Evolutionary conservation across 2,797 vertebrate species (phyloP).

Genomic region (Falco concolor): DNA sequence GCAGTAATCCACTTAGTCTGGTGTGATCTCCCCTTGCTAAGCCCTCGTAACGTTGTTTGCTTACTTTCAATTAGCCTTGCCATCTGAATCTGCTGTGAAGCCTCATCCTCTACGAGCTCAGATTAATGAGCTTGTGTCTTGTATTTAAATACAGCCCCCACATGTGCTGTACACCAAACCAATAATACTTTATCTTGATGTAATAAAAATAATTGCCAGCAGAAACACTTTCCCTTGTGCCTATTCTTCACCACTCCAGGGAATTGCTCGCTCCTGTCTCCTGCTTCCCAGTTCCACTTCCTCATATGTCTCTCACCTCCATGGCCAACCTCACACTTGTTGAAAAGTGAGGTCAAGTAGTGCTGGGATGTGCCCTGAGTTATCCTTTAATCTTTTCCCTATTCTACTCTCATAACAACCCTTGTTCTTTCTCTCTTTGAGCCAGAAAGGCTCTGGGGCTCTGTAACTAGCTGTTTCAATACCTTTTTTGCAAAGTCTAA

Average conservation of each 20-base stretch:
- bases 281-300: rapidly evolving
- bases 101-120: background rate
- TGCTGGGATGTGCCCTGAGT: background rate
- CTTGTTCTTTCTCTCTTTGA: background rate
- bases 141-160: background rate
- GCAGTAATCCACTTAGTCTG: background rate
- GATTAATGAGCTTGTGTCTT: constrained; percentile 7
- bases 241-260: background rate
- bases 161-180: background rate
- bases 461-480: background rate
- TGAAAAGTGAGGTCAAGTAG: background rate
- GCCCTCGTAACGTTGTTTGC: background rate
- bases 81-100: background rate
- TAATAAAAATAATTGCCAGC: background rate
- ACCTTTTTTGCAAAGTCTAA: background rate
- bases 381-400: background rate
- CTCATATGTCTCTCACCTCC: background rate
- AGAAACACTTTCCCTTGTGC: background rate
- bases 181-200: constrained; percentile 24
- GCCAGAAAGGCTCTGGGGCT: background rate
- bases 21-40: background rate
- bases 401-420: background rate
- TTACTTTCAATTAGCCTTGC: background rate
- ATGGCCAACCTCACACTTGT: background rate
- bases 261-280: background rate